Evolutionary conservation across 2,113 vertebrate genomes (phyloP).

Genomic region (Stomatorhinus ivindoensis): DNA sequence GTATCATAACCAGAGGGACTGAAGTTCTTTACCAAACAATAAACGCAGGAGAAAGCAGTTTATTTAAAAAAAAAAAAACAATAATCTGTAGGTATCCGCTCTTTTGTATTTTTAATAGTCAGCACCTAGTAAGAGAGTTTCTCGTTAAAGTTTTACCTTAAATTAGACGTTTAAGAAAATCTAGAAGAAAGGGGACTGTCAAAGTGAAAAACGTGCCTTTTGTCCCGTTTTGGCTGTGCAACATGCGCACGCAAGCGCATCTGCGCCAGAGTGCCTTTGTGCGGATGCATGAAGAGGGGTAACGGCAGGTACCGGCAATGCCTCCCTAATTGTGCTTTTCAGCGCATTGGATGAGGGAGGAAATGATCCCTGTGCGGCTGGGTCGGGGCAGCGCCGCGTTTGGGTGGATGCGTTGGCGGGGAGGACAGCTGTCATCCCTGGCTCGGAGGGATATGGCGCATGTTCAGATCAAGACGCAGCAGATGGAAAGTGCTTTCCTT

Average conservation of each 20-base stretch:
- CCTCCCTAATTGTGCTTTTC: slow-evolving; percentile 5
- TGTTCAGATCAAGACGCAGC: slow-evolving; percentile 17
- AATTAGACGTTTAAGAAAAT: neutral
- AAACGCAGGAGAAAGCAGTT: neutral
- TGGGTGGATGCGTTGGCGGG: slow-evolving; percentile 2
- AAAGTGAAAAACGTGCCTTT: neutral
- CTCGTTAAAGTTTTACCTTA: neutral
- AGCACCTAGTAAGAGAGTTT: neutral
- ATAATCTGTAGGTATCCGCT: neutral
- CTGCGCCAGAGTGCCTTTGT: neutral
- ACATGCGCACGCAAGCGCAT: neutral
- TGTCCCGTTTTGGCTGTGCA: neutral
- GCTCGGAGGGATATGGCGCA: slow-evolving; percentile 11
- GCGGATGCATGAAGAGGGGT: neutral
- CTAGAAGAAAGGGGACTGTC: neutral
- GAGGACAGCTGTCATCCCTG: slow-evolving; percentile 18
- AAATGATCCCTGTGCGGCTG: neutral
- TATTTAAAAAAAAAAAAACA: neutral
- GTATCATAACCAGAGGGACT: neutral
- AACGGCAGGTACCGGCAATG: neutral
- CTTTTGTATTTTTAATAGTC: neutral
- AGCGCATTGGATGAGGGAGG: neutral
- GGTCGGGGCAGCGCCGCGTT: neutral
- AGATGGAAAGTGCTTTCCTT: slow-evolving; percentile 3
- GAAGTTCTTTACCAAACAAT: neutral